Evolutionary conservation across 2,888 invertebrate genomes (phyloP), one percentile per base, ranked within the genome.

Genomic region (Endomychus coccineus): DNA sequence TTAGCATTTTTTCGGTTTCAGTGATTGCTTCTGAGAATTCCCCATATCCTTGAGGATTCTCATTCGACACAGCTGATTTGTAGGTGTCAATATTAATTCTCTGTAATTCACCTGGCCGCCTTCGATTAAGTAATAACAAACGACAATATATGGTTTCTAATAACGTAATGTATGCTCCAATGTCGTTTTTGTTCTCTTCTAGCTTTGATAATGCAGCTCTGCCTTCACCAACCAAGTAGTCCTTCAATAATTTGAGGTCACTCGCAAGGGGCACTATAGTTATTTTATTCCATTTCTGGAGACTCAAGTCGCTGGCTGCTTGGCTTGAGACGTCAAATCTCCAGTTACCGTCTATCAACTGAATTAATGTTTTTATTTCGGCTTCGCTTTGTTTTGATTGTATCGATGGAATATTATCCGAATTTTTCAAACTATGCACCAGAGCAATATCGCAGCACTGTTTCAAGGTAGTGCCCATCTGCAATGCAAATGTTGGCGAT

Each of bases 91-190:
- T 9, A 4, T 7, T 7, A 7, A 39, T 6, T 29, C 42, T 42
- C 15, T 42, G 36, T 3, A 44, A 28, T 19, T 44, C 46, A 4
- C 42, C 46, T n/a, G 39, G 22, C 16, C 51, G 24, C 34, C 38
- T 41, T 22, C 50, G 39, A 27, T 52, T 52, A 19, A 51, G 33
- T 23, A 51, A 24, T 11, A 53, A 10, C 14, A 53, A 15, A 11
- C 50, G 34, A 30, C 49, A 52, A 37, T 33, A 52, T 12, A 48
- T 31, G n/a, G 43, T 48, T 38, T 14, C 29, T 3, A 16, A 4
- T 30, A 50, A 27, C 14, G 16, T 31, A 15, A 13, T 35, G 35
- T 41, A 44, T 11, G 33, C 10, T 11, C 24, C 34, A 30, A 10
- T 16, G 30, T 47, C 34, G n/a, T 15, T 3, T 27, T 14, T 33